Evolutionary conservation across 2,888 invertebrate species (phyloP).

Genomic region (Melitaea athalia): DNA sequence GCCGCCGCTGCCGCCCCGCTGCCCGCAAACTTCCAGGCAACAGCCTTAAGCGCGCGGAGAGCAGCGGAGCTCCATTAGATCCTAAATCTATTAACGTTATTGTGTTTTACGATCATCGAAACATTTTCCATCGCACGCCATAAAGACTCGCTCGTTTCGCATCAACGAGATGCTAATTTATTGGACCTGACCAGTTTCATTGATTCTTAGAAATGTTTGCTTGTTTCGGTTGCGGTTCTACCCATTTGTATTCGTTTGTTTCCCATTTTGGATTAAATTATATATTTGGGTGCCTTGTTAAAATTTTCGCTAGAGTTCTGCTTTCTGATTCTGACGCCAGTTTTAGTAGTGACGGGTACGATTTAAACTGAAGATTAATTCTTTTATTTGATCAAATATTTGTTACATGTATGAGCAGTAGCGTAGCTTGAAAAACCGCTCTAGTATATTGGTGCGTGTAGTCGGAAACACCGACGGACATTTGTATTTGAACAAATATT

Average conservation of each 20-base stretch:
- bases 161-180: background rate
- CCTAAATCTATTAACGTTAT: constrained; percentile 19
- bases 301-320: no score
- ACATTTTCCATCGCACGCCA: constrained; percentile 11
- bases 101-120: constrained; percentile 15
- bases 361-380: no score
- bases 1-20: no score
- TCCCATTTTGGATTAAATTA: background rate
- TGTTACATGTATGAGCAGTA: no score
- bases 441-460: no score
- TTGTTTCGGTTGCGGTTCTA: background rate
- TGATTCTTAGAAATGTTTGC: background rate
- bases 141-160: constrained; percentile 5
- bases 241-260: background rate
- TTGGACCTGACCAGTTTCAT: background rate
- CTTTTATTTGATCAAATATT: no score
- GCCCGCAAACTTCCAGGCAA: no score
- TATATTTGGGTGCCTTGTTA: background rate
- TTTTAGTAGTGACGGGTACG: no score
- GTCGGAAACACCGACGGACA: no score
- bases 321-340: no score
- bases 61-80: constrained; percentile 3
- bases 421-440: no score
- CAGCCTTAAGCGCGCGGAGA: constrained; percentile 5
- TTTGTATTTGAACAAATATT: no score